Evolutionary conservation across 1,140 invertebrate species (phyloP), one percentile per base, ranked within the genome.

Genomic region (Drosophila ercepeae): DNA sequence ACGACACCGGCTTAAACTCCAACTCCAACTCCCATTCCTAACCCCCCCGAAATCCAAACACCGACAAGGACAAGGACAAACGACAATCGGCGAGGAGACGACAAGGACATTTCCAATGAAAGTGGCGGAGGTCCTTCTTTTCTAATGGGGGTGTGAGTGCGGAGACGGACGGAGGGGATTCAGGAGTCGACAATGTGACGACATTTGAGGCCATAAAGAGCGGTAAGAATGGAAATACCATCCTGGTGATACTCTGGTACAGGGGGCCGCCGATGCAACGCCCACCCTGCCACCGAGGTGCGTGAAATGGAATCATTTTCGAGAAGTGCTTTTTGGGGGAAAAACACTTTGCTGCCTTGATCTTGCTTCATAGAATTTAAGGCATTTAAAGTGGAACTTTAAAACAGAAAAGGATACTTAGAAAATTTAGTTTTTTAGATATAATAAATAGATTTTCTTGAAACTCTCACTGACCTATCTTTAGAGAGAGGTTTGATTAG

Each of bases 111-210:
- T 55, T 41, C 52, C 39, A 29, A 16, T 39, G 39, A 21, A 27
- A 13, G 18, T 25, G 59, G 60, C 48, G 44, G 21, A 46, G 36
- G 11, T 46, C n/a, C 41, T 14, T 23, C 29, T 32, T 27, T 18
- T 39, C 7, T 9, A 3, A 3, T 4, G 16, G 16, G 1, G 5
- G 5, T 6, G 11, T n/a, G 49, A 32, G 29, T 32, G 29, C 8
- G 6, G 7, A 5, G 36, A 19, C 16, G 19, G 3, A 39, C 4
- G 29, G 29, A 32, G 5, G 14, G 39, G 41, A 55, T 18, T 41
- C 14, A 27, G 55, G 50, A 63, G 55, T 63, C 79, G 81, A 84
- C 79, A 84, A 84, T 86, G 79, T 84, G 81, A 84, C 81, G 79
- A 84, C 79, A 84, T 86, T 79, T 83, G 27, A 54, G 68, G 36